phyloP scores from a whole-genome alignment of 2,888 invertebrate species.

The Luperina nickerlii region DNA sequence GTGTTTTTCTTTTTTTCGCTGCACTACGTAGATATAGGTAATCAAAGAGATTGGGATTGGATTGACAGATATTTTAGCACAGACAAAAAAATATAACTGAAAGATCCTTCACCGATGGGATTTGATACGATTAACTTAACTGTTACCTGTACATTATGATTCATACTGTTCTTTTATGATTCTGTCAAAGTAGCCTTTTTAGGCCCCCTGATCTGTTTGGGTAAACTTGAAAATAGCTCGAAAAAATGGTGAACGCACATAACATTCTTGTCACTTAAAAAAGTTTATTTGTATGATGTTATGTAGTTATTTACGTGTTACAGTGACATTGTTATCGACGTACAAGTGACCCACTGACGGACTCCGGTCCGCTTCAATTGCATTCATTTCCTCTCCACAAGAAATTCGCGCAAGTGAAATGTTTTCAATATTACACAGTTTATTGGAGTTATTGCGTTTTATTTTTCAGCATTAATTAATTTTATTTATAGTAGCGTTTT shows the following conservation, averaged over 20 bases:
- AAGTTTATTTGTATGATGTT: slow-evolving; percentile 7
- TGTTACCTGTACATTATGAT: no score
- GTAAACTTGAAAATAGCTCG: not conserved
- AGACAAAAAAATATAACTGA: no score
- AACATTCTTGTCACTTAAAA: not conserved
- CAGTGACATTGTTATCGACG: slow-evolving; percentile 54
- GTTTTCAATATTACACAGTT: slow-evolving; percentile 26
- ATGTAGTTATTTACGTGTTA: slow-evolving; percentile 3
- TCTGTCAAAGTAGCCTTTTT: no score
- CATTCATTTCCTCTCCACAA: slow-evolving; percentile 42
- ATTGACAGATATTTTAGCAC: no score
- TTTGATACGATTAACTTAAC: no score
- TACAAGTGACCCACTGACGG: slow-evolving; percentile 50
- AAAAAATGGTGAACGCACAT: not conserved
- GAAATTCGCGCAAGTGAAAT: slow-evolving; percentile 21
- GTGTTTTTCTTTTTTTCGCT: no score
- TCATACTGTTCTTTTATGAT: no score
- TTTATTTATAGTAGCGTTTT: not conserved
- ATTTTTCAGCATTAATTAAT: not conserved
- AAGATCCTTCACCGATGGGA: no score
- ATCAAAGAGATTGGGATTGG: no score
- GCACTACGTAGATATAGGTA: no score
- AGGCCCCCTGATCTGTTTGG: not conserved
- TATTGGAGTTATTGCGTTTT: not conserved
- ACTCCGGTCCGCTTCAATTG: slow-evolving; percentile 38